These are phyloP conservation scores for Urocitellus parryii DNA, from an alignment of 2,113 vertebrate genomes.

Conservation along the genomic window DNA sequence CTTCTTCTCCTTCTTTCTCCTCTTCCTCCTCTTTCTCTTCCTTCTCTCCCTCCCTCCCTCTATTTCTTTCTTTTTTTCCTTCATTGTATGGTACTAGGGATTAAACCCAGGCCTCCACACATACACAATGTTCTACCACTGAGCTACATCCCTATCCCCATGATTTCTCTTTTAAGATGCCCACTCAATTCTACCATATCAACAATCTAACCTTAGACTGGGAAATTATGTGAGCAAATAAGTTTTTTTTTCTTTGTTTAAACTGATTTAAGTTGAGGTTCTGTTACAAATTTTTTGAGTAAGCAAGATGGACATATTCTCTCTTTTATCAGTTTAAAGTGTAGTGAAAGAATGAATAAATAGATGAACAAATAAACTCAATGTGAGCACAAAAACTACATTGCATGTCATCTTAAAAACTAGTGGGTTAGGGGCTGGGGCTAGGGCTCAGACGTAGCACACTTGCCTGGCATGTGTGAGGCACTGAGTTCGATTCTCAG, in stretches of 20 bases:
- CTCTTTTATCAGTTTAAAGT: neutral
- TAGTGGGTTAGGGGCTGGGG: neutral
- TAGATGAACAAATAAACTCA: neutral
- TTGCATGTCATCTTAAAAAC: neutral
- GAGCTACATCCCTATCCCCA: too few species aligned
- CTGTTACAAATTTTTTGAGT: neutral
- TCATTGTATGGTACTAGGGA: too few species aligned
- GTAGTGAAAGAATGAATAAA: neutral
- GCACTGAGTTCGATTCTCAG: too few species aligned
- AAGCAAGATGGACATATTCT: neutral
- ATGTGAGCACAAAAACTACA: neutral
- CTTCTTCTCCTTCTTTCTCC: too few species aligned
- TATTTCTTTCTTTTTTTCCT: too few species aligned
- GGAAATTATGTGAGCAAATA: neutral
- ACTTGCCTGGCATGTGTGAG: too few species aligned
- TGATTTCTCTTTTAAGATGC: neutral
- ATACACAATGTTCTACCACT: too few species aligned
- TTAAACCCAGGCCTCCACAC: too few species aligned
- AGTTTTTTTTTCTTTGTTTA: neutral
- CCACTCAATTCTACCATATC: neutral
- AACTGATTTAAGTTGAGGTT: neutral
- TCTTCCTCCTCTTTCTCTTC: too few species aligned
- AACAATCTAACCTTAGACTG: neutral
- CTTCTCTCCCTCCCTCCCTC: too few species aligned
- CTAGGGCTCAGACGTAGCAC: too few species aligned